Base-by-base conservation (phyloP, 2,113 vertebrate genomes). In the Machaerirhynchus nigripectus region DNA sequence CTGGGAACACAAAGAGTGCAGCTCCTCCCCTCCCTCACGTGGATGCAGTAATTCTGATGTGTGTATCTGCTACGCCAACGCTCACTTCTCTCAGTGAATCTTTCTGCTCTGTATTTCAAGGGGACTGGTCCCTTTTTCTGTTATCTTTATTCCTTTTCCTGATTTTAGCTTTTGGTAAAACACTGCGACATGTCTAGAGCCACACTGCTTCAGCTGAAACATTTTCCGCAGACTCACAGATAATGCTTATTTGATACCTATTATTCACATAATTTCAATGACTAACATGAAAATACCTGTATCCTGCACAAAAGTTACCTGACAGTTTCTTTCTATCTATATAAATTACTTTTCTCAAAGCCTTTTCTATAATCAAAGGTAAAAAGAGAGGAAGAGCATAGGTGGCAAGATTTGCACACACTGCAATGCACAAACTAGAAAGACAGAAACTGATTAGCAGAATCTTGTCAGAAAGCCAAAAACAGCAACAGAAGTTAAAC, bases 391-490 rank as follows among this genome's bases (percentile, higher is more conserved):
- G 39, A 65, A 92, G 40, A 89, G 44, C 37, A 84, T 47, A 82
- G 80, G 87, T 95, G 79, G 39, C 56, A 84, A 89, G 60, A 82
- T 89, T 61, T 73, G 63, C 63, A 65, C 53, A 57, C 13, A 40
- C 15, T 5, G 3, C 47, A 87, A 88, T 0, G 8, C 17, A 61
- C 20, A 59, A 95, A 89, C 37, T 50, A 70, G 78, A 84, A 85
- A 84, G 76, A 68, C 46, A 81, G 64, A 82, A 88, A 92, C 53
- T 88, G 93, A 96, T 91, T 90, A 97, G 87, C 91, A 95, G 76
- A 93, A 96, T 92, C 91, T 96, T 97, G 87, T 93, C 94, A 93
- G 68, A 89, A 86, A 96, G 91, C 94, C 93, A 96, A 86, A 93
- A 93, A 60, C 35, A 55, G 84, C 84, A 92, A 95, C 59, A 91